Base-by-base conservation (phyloP, 1,140 invertebrate genomes). In the honey bee (Apis mellifera) region DNA sequence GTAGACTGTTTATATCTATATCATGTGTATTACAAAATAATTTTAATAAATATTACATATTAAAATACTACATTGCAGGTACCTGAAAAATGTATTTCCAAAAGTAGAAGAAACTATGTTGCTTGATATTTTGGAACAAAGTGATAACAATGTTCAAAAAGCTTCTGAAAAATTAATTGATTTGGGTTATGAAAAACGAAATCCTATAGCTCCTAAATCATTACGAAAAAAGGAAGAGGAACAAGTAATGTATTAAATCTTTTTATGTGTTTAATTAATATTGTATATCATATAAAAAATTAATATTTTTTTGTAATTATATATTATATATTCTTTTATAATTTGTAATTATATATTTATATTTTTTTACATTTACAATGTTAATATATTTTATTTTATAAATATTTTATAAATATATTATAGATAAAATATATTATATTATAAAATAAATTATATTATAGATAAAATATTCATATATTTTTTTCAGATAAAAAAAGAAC, bases 21-120 rank as follows among this genome's bases (percentile, higher is more conserved):
- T 15, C 48, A 50, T 32, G 3, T 21, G 17, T 15, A 55, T 60
- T 9, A 52, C 32, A 11, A 65, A 72, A 23, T 19, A 66, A 7
- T 57, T 54, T 2, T 32, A 74, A 15, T 69, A 66, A 78, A 76
- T 74, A 9, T 48, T 69, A 84, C 55, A 79, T 32, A 73, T 66
- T 66, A 62, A 50, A 71, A 48, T 55, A 69, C 57, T 87, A 65
- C 84, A 64, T 83, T 83, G 82, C 93, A 98, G 97, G 94, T 98
- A 98, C 93, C 95, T 98, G 94, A 98, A 98, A 93, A 97, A 97
- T 90, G 95, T 98, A 87, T 98, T 98, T 93, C 97, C 97, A n/a
- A 97, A 97, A 93, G 97, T 96, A 1, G 97, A 98, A 85, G 97
- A 98, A 92, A 97, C 97, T n/a, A 92, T 98, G 50, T 96, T 98